Conservation (phyloP, 1,140 invertebrate genomes). For the Magallana angulata region DNA sequence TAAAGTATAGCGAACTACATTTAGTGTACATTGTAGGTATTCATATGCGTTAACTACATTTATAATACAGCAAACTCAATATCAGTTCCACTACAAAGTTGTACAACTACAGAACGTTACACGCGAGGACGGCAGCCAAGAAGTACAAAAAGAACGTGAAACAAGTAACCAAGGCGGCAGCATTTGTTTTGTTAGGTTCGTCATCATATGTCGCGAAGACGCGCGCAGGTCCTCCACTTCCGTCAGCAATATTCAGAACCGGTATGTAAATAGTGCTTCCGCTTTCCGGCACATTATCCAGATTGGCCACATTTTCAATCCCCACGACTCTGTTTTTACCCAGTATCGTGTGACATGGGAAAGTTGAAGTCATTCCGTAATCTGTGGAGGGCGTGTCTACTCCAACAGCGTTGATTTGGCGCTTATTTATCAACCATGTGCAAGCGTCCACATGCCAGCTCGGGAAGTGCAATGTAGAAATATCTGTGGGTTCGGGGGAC, state of each 20-base stretch:
- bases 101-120: too few relatives aligned
- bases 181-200: conserved; percentile 44
- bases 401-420: conserved; percentile 82
- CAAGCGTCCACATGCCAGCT: conserved; percentile 83
- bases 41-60: too few relatives aligned
- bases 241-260: conserved; percentile 52
- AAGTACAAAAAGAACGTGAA: background rate
- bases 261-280: conserved; percentile 53
- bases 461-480: conserved; percentile 65
- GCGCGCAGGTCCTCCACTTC: conserved; percentile 56
- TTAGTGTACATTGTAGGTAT: too few relatives aligned
- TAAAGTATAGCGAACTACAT: too few relatives aligned
- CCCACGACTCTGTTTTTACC: conserved; percentile 42
- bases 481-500: background rate
- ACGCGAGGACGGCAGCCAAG: background rate
- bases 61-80: too few relatives aligned
- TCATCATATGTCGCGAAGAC: conserved; percentile 58
- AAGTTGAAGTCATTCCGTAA: conserved; percentile 68
- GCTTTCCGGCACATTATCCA: conserved; percentile 50
- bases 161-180: background rate
- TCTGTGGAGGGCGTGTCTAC: conserved; percentile 85
- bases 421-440: conserved; percentile 82
- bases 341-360: conserved; percentile 40
- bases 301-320: conserved; percentile 60
- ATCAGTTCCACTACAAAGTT: too few relatives aligned